Evolutionary conservation across 2,888 invertebrate genomes (phyloP).

Genomic region (Caenorhabditis japonica): DNA sequence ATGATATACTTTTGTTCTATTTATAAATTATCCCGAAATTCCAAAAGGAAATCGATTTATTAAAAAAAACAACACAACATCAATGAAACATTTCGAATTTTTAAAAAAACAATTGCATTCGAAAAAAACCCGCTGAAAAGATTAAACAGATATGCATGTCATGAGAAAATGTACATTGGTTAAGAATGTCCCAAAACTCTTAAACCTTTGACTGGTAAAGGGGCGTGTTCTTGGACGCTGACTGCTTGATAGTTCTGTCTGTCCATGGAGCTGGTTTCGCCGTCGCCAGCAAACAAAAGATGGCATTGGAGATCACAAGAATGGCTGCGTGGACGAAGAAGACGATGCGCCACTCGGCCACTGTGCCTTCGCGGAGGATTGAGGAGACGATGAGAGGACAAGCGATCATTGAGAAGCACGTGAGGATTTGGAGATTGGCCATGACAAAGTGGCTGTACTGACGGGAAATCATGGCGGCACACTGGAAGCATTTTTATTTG

Average conservation of each 20-base stretch:
- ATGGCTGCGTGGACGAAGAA: slow-evolving; percentile 72
- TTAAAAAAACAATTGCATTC: too few species aligned
- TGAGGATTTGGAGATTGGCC: slow-evolving; percentile 74
- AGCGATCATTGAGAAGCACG: slow-evolving; percentile 75
- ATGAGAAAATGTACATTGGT: too few species aligned
- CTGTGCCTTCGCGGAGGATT: slow-evolving; percentile 56
- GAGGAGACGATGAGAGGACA: slow-evolving; percentile 69
- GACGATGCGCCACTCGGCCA: slow-evolving; percentile 72
- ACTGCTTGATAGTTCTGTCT: slow-evolving; percentile 38
- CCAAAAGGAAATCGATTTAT: too few species aligned
- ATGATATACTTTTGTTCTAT: too few species aligned
- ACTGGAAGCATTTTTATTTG: slow-evolving; percentile 47
- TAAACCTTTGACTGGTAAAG: slow-evolving; percentile 20
- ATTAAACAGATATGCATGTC: too few species aligned
- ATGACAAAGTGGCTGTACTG: slow-evolving; percentile 76
- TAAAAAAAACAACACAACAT: too few species aligned
- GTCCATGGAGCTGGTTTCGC: slow-evolving; percentile 75
- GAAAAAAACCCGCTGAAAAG: too few species aligned
- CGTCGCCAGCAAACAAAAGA: slow-evolving; percentile 73
- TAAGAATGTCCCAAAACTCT: background rate
- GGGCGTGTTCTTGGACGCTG: slow-evolving; percentile 43
- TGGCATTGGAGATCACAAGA: slow-evolving; percentile 66
- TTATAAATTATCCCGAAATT: too few species aligned
- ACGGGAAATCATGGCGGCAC: slow-evolving; percentile 70
- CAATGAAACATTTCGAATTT: too few species aligned